A percentile compares a stretch with the other conserved stretches of the same genome.
Evolutionary conservation across 2,113 vertebrate species (phyloP).

Genomic region (Tupaia chinensis): DNA sequence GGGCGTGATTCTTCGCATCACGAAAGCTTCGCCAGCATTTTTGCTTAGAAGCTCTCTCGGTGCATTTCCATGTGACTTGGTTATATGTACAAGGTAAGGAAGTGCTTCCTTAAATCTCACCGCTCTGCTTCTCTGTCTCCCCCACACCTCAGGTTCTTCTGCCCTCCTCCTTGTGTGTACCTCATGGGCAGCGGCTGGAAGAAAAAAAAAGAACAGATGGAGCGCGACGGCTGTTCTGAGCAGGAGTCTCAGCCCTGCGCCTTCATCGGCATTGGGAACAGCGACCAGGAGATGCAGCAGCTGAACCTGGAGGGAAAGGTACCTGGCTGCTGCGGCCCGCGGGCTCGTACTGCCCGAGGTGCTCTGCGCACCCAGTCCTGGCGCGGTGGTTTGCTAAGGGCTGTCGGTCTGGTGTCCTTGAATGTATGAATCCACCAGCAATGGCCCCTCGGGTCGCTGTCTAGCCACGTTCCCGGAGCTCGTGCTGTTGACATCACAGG

Average conservation of each 20-base stretch:
- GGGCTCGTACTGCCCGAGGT: too few relatives aligned
- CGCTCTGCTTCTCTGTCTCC: not conserved
- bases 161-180: conserved; percentile 98
- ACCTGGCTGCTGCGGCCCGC: conserved; percentile 21
- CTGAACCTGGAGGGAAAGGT: conserved; percentile 99
- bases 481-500: too few relatives aligned
- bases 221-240: conserved; percentile 97
- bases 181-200: conserved; percentile 99
- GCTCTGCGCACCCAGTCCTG: too few relatives aligned
- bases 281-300: conserved; percentile 99
- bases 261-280: conserved; percentile 99
- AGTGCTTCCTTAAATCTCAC: conserved; percentile 59
- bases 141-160: conserved; percentile 94
- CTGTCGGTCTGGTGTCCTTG: too few relatives aligned
- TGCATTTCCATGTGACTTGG: conserved; percentile 14
- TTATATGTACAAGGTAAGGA: not conserved
- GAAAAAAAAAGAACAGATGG: conserved; percentile 99
- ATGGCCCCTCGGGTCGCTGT: too few relatives aligned
- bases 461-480: too few relatives aligned
- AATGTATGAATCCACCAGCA: too few relatives aligned
- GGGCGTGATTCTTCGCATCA: not conserved
- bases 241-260: conserved; percentile 99
- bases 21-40: not conserved
- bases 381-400: too few relatives aligned
- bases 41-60: not conserved